Evolutionary conservation across 2,797 vertebrate genomes (phyloP), one percentile per base, ranked within the genome.

Genomic region (Chaunax sp.): DNA sequence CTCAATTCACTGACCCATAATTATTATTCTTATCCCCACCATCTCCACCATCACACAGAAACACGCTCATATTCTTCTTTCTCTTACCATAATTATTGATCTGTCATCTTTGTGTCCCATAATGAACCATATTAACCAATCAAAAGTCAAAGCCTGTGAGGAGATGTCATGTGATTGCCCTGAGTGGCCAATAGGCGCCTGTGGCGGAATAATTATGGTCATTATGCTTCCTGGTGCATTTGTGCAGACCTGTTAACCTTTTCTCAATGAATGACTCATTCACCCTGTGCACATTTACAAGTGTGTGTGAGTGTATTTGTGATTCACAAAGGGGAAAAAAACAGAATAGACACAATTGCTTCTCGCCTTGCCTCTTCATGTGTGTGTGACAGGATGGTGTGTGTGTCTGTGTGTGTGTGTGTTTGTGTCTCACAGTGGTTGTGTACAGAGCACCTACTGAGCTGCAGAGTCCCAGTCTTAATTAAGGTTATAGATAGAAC

Each of bases 401-500:
- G 28, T 30, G 20, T 28, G 19, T 11, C 15, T 35, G 16, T 45
- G 38, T 35, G 25, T 53, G 51, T 22, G 22, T 22, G 41, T 64
- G 25, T 30, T 16, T 54, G 43, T 72, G 71, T 63, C 49, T 73
- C 69, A 67, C 71, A 80, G 59, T 62, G 71, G 71, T 30, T 76
- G 67, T 80, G 55, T 73, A 70, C 67, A 85, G 64, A 80, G 63
- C 77, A 54, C 77, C 75, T 51, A 74, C 77, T 78, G 78, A 76
- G 78, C 37, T 49, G 56, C 47, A 62, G 60, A 74, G 50, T 53
- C 64, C 41, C 54, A 25, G 75, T 70, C 72, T 84, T 87, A 85
- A 87, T 89, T 82, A 87, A 80, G 76, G 74, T 77, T 78, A 84
- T 75, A 84, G 47, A 79, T 81, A 77, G 82, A 76, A 68, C 63